A percentile compares a stretch with the other conserved stretches of the same genome.
phyloP scores from a whole-genome alignment of 2,113 vertebrate genomes.

The Opisthocomus hoazin region DNA sequence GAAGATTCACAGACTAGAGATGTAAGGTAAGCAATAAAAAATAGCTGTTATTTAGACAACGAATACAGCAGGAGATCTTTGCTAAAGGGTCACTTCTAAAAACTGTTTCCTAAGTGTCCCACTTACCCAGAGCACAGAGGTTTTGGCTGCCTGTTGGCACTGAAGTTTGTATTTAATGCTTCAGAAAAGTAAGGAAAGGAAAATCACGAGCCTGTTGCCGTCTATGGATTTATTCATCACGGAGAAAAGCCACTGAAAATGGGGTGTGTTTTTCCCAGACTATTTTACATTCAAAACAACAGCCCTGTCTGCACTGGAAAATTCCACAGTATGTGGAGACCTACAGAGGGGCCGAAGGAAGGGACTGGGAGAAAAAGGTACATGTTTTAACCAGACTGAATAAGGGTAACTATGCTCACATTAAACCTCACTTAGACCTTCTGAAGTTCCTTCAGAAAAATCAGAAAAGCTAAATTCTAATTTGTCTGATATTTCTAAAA shows the following conservation, averaged over 20 bases:
- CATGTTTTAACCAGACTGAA: neutral
- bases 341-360: neutral
- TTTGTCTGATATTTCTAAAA: neutral
- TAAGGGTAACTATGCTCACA: neutral
- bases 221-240: conserved; percentile 40
- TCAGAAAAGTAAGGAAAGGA: conserved; percentile 7
- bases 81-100: neutral
- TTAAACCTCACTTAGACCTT: neutral
- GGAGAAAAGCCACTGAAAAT: conserved; percentile 33
- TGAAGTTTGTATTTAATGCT: neutral
- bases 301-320: conserved; percentile 37
- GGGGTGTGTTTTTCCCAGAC: conserved; percentile 45
- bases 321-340: conserved; percentile 32
- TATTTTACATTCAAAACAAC: conserved; percentile 56
- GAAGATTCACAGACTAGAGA: neutral
- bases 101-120: neutral
- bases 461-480: neutral
- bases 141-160: neutral
- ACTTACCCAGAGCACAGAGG: neutral
- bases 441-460: neutral
- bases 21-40: neutral
- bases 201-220: neutral
- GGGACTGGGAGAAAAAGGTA: neutral
- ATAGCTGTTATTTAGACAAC: neutral
- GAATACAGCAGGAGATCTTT: neutral